A percentile compares a stretch with the other conserved stretches of the same genome.
These are phyloP conservation scores for Champsocephalus esox DNA, from an alignment of 2,797 vertebrate species.

Conservation along the genomic window DNA sequence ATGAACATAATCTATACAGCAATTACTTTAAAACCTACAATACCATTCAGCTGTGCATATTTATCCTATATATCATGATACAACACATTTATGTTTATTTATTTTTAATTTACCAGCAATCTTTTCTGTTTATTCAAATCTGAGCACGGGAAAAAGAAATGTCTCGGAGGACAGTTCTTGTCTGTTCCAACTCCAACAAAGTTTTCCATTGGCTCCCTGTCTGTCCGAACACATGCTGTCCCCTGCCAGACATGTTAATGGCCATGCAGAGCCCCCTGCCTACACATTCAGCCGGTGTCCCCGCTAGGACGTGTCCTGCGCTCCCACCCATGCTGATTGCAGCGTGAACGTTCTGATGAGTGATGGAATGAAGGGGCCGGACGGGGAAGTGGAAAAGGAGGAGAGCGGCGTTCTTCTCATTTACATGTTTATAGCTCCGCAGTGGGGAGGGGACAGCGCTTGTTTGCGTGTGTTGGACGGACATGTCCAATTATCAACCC, in stretches of 20 bases:
- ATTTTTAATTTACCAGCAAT: not conserved
- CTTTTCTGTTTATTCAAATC: not conserved
- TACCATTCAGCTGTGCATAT: not conserved
- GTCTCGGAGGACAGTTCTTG: not conserved
- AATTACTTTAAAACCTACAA: not conserved
- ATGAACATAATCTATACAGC: not conserved
- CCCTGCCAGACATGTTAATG: constrained; percentile 57
- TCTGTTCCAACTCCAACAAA: constrained; percentile 30
- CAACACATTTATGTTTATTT: no score
- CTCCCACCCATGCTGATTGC: constrained; percentile 63
- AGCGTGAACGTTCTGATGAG: constrained; percentile 48
- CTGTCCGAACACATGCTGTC: constrained; percentile 27
- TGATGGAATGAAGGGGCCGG: constrained; percentile 64
- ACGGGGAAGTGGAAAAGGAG: constrained; percentile 43
- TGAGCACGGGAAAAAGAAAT: not conserved
- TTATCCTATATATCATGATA: no score
- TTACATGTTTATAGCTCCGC: constrained; percentile 86
- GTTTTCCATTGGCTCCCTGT: constrained; percentile 43
- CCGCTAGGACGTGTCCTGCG: constrained; percentile 42
- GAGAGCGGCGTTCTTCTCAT: constrained; percentile 71
- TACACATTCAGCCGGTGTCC: constrained; percentile 57
- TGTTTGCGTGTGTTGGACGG: constrained; percentile 57
- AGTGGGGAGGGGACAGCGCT: constrained; percentile 62
- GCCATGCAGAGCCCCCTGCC: constrained; percentile 47
- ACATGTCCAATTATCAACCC: constrained; percentile 85